These are phyloP conservation scores for Apostichopus californicus DNA, from an alignment of 35 echinoderm and acorn worm species.

Conservation along the genomic window DNA sequence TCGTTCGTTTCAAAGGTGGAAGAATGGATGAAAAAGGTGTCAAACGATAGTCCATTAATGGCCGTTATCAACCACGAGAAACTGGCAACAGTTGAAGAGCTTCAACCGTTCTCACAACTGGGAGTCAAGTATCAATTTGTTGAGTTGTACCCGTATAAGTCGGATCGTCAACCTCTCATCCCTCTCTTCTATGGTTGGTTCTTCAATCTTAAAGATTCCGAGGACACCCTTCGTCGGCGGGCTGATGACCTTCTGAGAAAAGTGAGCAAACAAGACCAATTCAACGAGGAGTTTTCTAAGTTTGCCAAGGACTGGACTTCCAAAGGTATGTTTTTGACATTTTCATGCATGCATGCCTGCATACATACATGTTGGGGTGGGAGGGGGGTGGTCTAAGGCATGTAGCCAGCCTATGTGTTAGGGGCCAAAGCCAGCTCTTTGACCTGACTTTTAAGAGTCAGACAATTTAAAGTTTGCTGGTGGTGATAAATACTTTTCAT, in stretches of 20 bases:
- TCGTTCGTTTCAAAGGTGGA: background rate
- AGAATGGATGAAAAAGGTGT: background rate
- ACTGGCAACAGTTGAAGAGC: background rate
- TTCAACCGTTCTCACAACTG: background rate
- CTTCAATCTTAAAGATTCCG: conserved; percentile 54
- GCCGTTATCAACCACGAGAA: background rate
- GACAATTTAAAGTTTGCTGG: background rate
- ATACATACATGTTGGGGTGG: too few species aligned
- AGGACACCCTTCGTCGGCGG: background rate
- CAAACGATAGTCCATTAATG: background rate
- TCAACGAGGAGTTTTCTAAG: conserved; percentile 72
- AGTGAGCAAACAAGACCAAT: conserved; percentile 34
- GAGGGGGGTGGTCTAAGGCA: too few species aligned
- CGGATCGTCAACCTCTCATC: conserved; percentile 5
- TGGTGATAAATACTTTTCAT: too few species aligned
- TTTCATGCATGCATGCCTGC: too few species aligned
- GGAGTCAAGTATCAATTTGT: background rate
- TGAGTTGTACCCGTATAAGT: background rate
- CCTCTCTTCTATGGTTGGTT: conserved; percentile 86
- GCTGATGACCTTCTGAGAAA: conserved; percentile 35
- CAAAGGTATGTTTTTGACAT: background rate
- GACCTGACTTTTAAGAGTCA: background rate
- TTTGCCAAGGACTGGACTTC: conserved; percentile 25
- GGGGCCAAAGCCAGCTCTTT: background rate
- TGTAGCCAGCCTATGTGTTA: background rate